Evolutionary conservation across 1,140 invertebrate species (phyloP).

Genomic region (Drosophila gunungcola): DNA sequence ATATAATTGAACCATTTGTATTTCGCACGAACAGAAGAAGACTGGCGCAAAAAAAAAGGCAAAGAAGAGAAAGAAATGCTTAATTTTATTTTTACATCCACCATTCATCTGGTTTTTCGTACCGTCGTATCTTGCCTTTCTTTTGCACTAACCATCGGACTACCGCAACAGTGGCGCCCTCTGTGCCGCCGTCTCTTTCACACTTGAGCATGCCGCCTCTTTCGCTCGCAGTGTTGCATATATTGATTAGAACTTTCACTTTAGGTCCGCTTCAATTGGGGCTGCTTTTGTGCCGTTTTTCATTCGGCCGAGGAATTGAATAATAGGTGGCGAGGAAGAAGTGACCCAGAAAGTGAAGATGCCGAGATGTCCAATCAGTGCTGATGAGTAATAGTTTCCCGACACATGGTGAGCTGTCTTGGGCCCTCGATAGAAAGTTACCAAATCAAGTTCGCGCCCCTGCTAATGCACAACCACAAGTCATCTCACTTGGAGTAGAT

Average conservation of each 20-base stretch:
- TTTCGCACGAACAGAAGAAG: slow-evolving; percentile 21
- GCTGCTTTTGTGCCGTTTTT: slow-evolving; percentile 15
- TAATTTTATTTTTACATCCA: slow-evolving; percentile 44
- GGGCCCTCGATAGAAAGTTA: slow-evolving; percentile 43
- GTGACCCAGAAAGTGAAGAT: slow-evolving; percentile 57
- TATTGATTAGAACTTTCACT: slow-evolving; percentile 81
- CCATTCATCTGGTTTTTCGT: slow-evolving; percentile 33
- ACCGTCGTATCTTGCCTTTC: slow-evolving; percentile 45
- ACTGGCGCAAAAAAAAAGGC: slow-evolving; percentile 1
- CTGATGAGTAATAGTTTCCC: slow-evolving; percentile 43
- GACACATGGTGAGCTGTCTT: slow-evolving; percentile 7
- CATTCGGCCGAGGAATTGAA: slow-evolving; percentile 45
- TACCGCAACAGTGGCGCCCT: slow-evolving; percentile 63
- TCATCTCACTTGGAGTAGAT: slow-evolving; percentile 59
- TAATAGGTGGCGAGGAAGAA: slow-evolving; percentile 48
- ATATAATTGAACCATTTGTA: slow-evolving; percentile 59
- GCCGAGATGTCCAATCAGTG: slow-evolving; percentile 41
- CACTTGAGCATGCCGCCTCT: not conserved
- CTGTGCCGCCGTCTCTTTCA: slow-evolving; percentile 2
- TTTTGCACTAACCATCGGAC: slow-evolving; percentile 47
- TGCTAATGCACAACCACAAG: slow-evolving; percentile 45
- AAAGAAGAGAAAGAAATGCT: slow-evolving; percentile 57
- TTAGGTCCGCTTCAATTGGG: slow-evolving; percentile 71
- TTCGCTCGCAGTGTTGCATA: slow-evolving; percentile 28
- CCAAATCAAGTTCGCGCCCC: slow-evolving; percentile 31